Evolutionary conservation across 2,888 invertebrate species (phyloP).

Genomic region (Cerceris ruficornis): DNA sequence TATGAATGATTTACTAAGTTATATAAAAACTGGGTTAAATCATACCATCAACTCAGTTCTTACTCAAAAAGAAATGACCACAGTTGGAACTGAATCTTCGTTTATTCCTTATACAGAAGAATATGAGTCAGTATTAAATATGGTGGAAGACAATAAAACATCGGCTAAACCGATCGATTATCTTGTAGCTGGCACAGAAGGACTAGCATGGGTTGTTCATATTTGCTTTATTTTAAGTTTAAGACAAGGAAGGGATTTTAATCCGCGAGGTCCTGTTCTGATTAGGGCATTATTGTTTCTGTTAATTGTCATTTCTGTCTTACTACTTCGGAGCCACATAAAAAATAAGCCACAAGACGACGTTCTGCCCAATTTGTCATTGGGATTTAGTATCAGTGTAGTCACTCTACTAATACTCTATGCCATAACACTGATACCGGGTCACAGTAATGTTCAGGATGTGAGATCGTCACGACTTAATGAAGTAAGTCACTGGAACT

Average conservation of each 20-base stretch:
- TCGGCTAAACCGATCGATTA: conserved; percentile 86
- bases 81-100: conserved; percentile 14
- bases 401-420: conserved; percentile 87
- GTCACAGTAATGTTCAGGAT: conserved; percentile 76
- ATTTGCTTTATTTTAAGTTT: conserved; percentile 88
- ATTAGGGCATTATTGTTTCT: conserved; percentile 86
- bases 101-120: conserved; percentile 7
- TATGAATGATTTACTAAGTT: conserved; percentile 47
- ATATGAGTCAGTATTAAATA: conserved; percentile 18
- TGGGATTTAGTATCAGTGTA: conserved; percentile 85
- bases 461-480: conserved; percentile 76
- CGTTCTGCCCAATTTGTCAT: conserved; percentile 80
- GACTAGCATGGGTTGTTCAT: conserved; percentile 92
- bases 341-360: conserved; percentile 71
- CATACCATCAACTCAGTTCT: conserved; percentile 68
- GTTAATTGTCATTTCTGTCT: conserved; percentile 85
- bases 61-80: conserved; percentile 54
- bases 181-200: conserved; percentile 87
- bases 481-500: conserved; percentile 46
- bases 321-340: conserved; percentile 85
- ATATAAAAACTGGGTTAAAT: conserved; percentile 59
- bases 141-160: conserved; percentile 81
- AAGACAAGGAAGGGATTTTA: conserved; percentile 85
- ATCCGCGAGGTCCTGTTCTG: conserved; percentile 89
- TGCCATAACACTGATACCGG: conserved; percentile 88